Base-by-base conservation (phyloP, 1,140 invertebrate genomes). In the Stratiolaelaps scimitus region DNA sequence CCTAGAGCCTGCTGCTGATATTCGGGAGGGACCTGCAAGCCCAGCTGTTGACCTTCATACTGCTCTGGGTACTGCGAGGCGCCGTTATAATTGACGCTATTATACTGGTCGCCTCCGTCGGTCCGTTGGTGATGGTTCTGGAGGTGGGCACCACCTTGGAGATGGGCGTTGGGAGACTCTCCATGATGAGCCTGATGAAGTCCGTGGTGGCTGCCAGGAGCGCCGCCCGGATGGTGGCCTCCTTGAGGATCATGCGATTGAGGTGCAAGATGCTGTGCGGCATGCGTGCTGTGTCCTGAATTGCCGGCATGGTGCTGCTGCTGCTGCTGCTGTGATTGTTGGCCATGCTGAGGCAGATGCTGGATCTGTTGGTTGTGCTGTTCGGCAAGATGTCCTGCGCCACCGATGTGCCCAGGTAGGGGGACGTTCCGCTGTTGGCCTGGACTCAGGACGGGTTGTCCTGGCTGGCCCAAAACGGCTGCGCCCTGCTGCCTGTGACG, bases 41-140 rank as follows among this genome's bases (percentile, higher is more conserved):
- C 53, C 10, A 60, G 10, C 20, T 60, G 53, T 60, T 60, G 53
- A 17, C 53, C 53, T 20, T 60, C 26, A 23, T 60, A 60, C 23
- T 60, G 53, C 10, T 60, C 15, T 2, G 53, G 15, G 26, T 60
- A 60, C 23, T 60, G 53, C 13, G 53, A 60, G 2, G 26, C 53
- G 2, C 23, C 53, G 10, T 60, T 60, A 23, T 60, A 60, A 26
- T 60, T 60, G 2, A 60, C 53, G 15, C 26, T 34, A 10, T 40
- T 40, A 10, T 29, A 60, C 0, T 60, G 53, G 2, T 10, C 10
- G 6, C 15, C 23, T 4, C 19, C 19, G 26, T 23, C 47, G 19
- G 47, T 48, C 15, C 7, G 26, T 40, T 40, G 34, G 34, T 40
- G 34, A 40, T 40, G 34, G 10, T 40, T 40, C 10, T 40, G 34